These are phyloP conservation scores for Episyrphus balteatus DNA, from an alignment of 1,140 invertebrate species.

Conservation along the genomic window DNA sequence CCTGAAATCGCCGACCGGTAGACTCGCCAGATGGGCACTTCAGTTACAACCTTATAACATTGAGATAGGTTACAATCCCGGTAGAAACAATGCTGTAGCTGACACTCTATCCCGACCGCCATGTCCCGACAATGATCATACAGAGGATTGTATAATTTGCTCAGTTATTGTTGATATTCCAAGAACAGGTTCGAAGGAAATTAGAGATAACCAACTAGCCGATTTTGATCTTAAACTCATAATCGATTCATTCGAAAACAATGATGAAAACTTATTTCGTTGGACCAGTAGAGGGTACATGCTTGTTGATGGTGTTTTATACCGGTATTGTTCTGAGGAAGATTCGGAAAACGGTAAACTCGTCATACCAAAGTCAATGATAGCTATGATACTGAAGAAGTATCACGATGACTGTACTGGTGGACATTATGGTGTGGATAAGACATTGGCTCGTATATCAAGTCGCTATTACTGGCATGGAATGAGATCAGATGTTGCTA, in stretches of 20 bases:
- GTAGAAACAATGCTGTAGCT: slow-evolving; percentile 20
- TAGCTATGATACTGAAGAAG: slow-evolving; percentile 9
- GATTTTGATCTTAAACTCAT: slow-evolving; percentile 2
- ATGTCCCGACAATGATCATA: neutral
- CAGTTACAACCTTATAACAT: slow-evolving; percentile 36
- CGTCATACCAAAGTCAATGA: slow-evolving; percentile 7
- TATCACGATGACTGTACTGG: slow-evolving; percentile 16
- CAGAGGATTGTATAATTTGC: slow-evolving; percentile 12
- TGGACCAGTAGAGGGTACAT: slow-evolving; percentile 8
- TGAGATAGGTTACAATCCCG: too few species aligned
- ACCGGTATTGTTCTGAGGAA: slow-evolving; percentile 2
- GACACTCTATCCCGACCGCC: slow-evolving; percentile 19
- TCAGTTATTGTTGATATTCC: slow-evolving; percentile 11
- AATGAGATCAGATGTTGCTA: slow-evolving; percentile 7
- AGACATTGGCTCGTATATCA: slow-evolving; percentile 14
- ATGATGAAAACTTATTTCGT: neutral
- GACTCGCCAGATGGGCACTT: slow-evolving; percentile 38
- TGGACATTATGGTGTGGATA: slow-evolving; percentile 22
- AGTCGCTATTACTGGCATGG: slow-evolving; percentile 20
- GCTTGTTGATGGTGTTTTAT: slow-evolving; percentile 6
- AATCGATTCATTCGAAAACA: slow-evolving; percentile 1
- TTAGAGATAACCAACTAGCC: slow-evolving; percentile 6
- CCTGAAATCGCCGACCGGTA: slow-evolving; percentile 33
- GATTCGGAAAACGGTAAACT: slow-evolving; percentile 12
- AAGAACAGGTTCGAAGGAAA: slow-evolving; percentile 4